A percentile compares a stretch with the other conserved stretches of the same genome.
Evolutionary conservation across 2,888 invertebrate species (phyloP).

Genomic region (Scotopteryx bipunctaria): DNA sequence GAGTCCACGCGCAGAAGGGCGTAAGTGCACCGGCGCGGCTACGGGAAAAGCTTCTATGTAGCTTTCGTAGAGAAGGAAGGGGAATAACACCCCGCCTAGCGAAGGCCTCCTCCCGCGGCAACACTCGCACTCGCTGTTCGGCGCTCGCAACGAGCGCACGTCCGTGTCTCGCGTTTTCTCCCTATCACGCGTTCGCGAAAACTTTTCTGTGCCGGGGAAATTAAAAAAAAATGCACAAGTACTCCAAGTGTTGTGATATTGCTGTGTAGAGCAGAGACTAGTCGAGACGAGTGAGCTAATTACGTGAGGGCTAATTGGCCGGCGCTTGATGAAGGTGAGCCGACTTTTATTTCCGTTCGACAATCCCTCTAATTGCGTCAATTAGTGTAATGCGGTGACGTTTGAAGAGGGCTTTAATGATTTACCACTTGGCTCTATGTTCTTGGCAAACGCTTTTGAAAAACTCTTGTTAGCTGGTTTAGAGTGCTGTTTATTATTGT

Average conservation of each 20-base stretch:
- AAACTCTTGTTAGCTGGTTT: conserved; percentile 48
- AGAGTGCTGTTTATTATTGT: too few relatives aligned
- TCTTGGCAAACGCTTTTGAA: conserved; percentile 47
- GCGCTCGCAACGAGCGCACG: conserved; percentile 61
- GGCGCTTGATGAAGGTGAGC: conserved; percentile 83
- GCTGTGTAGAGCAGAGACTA: conserved; percentile 63
- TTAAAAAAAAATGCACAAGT: conserved; percentile 62
- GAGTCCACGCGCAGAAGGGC: conserved; percentile 49
- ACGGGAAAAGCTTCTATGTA: conserved; percentile 70
- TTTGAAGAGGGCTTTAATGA: conserved; percentile 79
- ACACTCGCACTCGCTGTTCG: conserved; percentile 64
- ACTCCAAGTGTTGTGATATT: conserved; percentile 65
- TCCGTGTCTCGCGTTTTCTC: conserved; percentile 30
- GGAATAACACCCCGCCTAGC: conserved; percentile 68
- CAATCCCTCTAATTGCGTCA: conserved; percentile 83
- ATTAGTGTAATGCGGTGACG: conserved; percentile 83
- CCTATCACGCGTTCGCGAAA: conserved; percentile 70
- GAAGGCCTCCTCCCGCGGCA: conserved; percentile 51
- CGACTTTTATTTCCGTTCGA: conserved; percentile 83
- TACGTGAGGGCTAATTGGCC: conserved; percentile 80
- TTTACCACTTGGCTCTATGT: conserved; percentile 58
- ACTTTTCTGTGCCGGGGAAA: conserved; percentile 75
- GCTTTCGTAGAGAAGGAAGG: conserved; percentile 75
- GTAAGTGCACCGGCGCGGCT: conserved; percentile 48
- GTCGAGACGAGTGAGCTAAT: conserved; percentile 71